These are phyloP conservation scores for Phyllotreta striolata DNA, from an alignment of 2,888 invertebrate species.

Conservation along the genomic window DNA sequence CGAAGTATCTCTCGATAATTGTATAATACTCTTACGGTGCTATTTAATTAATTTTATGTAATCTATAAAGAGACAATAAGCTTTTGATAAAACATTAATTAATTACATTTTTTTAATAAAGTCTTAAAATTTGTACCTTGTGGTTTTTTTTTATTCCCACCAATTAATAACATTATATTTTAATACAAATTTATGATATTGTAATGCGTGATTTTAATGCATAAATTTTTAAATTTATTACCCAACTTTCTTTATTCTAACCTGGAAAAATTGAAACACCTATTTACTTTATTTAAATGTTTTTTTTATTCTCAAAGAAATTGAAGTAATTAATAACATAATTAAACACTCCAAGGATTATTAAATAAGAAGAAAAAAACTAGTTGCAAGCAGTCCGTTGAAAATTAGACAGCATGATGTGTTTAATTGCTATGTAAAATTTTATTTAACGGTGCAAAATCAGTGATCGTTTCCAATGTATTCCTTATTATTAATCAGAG, in stretches of 20 bases:
- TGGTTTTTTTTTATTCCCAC: no score
- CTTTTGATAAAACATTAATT: slow-evolving; percentile 20
- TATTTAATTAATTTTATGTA: slow-evolving; percentile 33
- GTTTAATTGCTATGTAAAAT: slow-evolving; percentile 34
- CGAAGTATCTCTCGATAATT: slow-evolving; percentile 22
- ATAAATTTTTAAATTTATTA: no score
- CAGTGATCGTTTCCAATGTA: slow-evolving; percentile 51
- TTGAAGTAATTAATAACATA: background rate
- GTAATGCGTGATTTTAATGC: no score
- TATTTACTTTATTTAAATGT: no score
- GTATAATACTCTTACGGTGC: slow-evolving; percentile 37
- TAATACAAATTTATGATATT: no score
- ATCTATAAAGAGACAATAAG: slow-evolving; percentile 25
- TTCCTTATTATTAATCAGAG: slow-evolving; percentile 43
- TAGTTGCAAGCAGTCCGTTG: slow-evolving; percentile 28
- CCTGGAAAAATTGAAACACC: no score
- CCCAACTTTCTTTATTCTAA: no score
- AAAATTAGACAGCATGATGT: slow-evolving; percentile 30
- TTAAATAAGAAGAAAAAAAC: slow-evolving; percentile 23
- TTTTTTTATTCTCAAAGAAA: background rate
- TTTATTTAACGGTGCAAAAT: slow-evolving; percentile 50
- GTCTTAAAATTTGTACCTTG: background rate
- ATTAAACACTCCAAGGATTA: slow-evolving; percentile 3
- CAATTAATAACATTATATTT: no score
- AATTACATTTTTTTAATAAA: slow-evolving; percentile 15